Evolutionary conservation across 2,113 vertebrate species (phyloP), one percentile per base, ranked within the genome.

Genomic region (Pterocles burchelli): DNA sequence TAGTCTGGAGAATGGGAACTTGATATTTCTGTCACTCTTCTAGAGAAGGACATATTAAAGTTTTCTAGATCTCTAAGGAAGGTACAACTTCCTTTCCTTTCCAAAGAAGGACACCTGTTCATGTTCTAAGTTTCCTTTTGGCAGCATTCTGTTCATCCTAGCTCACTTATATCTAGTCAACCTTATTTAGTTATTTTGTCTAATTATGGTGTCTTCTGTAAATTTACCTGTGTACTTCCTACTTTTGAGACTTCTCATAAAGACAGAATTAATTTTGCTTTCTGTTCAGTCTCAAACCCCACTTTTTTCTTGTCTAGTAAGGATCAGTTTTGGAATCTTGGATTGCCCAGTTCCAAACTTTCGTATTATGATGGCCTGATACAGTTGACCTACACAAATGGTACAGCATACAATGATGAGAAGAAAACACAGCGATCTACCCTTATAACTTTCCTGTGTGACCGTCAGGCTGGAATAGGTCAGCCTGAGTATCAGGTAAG

Each of bases 341-440:
- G 99, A 3, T 45, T 98, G 17, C 98, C 97, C 2, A 99, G 97
- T 80, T 97, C 98, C 22, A 98, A 73, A n/a, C 98, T 99, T 85
- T 98, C 98, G 0, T 99, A 99, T 92, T 99, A 99, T 7, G 97
- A 99, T 55, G 99, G 99, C 25, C 98, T 99, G 95, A 99, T 99
- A 96, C 98, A 99, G 96, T 80, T 99, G 85, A 97, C 48, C 54
- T 99, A 99, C 96, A 97, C 9, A 52, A 98, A 99, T 4, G 99
- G 99, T 38, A 98, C 98, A 6, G 83, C 95, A 58, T 99, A 99
- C 90, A 99, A 99, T 48, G 80, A 99, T 49, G 61, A 95, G 17
- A 90, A 97, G 13, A 98, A 98, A 85, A 99, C 98, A 0, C 97
- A 54, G 2, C 97, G 99, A 51, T 98, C 99, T 55, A 98, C 99